Percentiles rank a stretch among this genome's conserved stretches.
Evolutionary conservation across 2,888 invertebrate species (phyloP).

Genomic region (Merodon equestris): DNA sequence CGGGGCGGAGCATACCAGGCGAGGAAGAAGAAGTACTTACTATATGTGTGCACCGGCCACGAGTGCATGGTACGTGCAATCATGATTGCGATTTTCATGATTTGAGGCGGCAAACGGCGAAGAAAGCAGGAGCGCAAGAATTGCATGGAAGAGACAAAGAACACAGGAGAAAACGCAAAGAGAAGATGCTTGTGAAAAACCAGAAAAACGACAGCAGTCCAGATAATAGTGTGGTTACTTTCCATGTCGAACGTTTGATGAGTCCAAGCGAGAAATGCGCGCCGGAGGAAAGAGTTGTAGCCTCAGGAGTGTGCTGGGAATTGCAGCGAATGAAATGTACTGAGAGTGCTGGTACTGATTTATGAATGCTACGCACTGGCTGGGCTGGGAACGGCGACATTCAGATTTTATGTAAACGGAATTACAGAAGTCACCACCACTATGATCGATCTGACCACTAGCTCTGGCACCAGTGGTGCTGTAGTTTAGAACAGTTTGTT

Average conservation of each 20-base stretch:
- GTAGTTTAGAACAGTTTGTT: too few relatives aligned
- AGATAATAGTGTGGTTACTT: conserved; percentile 58
- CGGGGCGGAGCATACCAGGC: conserved; percentile 59
- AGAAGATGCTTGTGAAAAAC: conserved; percentile 51
- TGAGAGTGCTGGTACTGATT: neutral
- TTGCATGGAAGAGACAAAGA: conserved; percentile 21
- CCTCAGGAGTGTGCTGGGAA: too few relatives aligned
- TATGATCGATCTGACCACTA: conserved; percentile 9
- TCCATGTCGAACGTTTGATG: conserved; percentile 65
- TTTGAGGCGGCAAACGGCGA: conserved; percentile 12
- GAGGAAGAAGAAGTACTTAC: conserved; percentile 36
- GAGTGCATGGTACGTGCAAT: too few relatives aligned
- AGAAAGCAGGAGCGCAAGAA: conserved; percentile 47
- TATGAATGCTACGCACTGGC: conserved; percentile 30
- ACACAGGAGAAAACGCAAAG: conserved; percentile 15
- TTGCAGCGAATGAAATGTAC: conserved; percentile 54
- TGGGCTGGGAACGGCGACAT: conserved; percentile 46
- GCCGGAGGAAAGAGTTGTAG: too few relatives aligned
- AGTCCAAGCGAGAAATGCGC: conserved; percentile 56
- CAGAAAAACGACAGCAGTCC: conserved; percentile 65
- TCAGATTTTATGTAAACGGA: conserved; percentile 62
- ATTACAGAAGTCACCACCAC: conserved; percentile 53
- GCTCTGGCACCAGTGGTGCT: neutral
- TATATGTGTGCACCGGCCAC: neutral
- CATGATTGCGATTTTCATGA: conserved; percentile 4